Evolutionary conservation across 2,797 vertebrate genomes (phyloP).

Genomic region (Lepus oiostolus): DNA sequence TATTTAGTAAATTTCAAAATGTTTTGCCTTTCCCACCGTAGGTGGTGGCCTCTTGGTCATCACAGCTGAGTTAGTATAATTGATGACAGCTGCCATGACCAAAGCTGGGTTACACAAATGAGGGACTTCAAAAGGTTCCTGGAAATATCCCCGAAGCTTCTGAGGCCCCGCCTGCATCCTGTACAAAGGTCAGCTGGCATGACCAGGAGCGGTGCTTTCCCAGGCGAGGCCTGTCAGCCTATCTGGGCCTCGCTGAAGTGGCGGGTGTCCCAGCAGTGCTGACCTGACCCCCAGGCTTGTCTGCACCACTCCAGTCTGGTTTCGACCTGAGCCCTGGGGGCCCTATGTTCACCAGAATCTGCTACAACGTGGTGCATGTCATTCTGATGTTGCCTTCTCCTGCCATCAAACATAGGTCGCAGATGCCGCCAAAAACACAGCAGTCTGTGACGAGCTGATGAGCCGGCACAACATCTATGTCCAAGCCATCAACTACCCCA

Average conservation of each 20-base stretch:
- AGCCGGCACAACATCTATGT: constrained; percentile 96
- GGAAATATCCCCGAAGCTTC: too few relatives aligned
- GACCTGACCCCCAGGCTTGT: background rate
- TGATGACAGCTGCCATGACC: background rate
- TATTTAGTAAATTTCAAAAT: background rate
- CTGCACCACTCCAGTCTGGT: background rate
- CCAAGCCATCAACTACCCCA: constrained; percentile 98
- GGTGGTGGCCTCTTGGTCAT: background rate
- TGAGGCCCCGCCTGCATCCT: too few relatives aligned
- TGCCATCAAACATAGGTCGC: constrained; percentile 90
- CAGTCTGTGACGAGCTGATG: constrained; percentile 96
- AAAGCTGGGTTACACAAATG: background rate
- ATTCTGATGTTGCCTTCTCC: background rate
- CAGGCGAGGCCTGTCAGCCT: too few relatives aligned
- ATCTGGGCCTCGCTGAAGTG: too few relatives aligned
- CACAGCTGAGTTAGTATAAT: background rate
- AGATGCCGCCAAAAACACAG: constrained; percentile 96
- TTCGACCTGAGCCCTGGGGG: background rate
- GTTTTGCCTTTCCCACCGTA: background rate
- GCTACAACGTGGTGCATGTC: background rate
- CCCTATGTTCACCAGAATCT: background rate
- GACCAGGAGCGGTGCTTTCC: background rate
- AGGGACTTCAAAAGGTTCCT: too few relatives aligned
- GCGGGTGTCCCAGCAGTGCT: background rate
- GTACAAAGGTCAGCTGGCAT: background rate